Base-by-base conservation (phyloP, 2,113 vertebrate genomes). In the Paradoxurus hermaphroditus region DNA sequence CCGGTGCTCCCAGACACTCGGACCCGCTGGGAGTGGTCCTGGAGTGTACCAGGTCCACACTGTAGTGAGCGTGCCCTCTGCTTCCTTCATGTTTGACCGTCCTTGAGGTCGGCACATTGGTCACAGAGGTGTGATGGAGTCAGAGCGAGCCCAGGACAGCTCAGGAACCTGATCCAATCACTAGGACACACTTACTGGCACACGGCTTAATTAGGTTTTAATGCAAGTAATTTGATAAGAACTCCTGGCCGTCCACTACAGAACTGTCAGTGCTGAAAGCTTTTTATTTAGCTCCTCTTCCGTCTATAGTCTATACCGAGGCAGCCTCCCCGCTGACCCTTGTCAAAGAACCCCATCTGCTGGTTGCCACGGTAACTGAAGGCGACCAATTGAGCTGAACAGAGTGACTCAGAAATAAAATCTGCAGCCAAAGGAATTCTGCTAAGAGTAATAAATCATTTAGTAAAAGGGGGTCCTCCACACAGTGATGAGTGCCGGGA, bases 161-260 rank as follows among this genome's bases (percentile, higher is more conserved):
- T 99, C 98, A 99, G 99, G 98, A 98, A 98, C 99, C 98, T 99
- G 99, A 99, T 99, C 99, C 99, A 99, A 99, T 99, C 99, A 99
- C 98, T 98, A 98, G n/a, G 94, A 98, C 98, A 98, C 98, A 99
- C 98, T 99, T 98, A 98, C 97, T 99, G 99, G 99, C 99, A 99
- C 99, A 98, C 98, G 98, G 99, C 99, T 99, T 99, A 99, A 99
- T 99, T 99, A 99, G 99, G 99, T 99, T 99, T 99, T 99, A 99
- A 99, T 99, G 99, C 98, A 98, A 99, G 99, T 99, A 99, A 99
- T 99, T 99, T 98, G 98, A 98, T 99, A 98, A 98, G 98, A 97
- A 98, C 98, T 98, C 96, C 98, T 98, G 98, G 99, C 98, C 98
- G 98, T 98, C 97, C 98, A 86, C 94, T 62, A 94, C 56, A 1